Evolutionary conservation across 2,113 vertebrate species (phyloP).

Genomic region (Pagrus major): DNA sequence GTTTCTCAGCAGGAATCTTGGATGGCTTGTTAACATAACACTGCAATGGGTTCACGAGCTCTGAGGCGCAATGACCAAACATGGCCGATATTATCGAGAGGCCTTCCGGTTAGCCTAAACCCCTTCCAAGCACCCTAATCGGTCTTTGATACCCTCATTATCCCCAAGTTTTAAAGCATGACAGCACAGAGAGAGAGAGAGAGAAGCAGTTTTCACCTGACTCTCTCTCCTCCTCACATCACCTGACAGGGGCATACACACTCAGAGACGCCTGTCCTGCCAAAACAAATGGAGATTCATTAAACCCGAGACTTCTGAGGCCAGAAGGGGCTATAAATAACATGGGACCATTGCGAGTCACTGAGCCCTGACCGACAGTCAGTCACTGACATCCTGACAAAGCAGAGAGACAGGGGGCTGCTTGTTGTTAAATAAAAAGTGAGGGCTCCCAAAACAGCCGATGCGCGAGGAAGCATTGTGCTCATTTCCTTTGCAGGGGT

Average conservation of each 20-base stretch:
- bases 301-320: slow-evolving; percentile 68
- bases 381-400: slow-evolving; percentile 75
- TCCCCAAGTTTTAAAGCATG: slow-evolving; percentile 39
- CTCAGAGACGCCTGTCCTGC: slow-evolving; percentile 60
- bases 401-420: slow-evolving; percentile 66
- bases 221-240: slow-evolving; percentile 49
- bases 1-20: slow-evolving; percentile 48
- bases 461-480: slow-evolving; percentile 74
- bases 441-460: slow-evolving; percentile 73
- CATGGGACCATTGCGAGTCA: slow-evolving; percentile 58
- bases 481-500: slow-evolving; percentile 81
- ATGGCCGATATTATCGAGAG: slow-evolving; percentile 57
- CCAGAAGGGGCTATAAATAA: slow-evolving; percentile 77
- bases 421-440: slow-evolving; percentile 75
- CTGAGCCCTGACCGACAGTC: slow-evolving; percentile 68
- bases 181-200: slow-evolving; percentile 7
- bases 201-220: slow-evolving; percentile 32
- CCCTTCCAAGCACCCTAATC: slow-evolving; percentile 56
- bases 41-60: slow-evolving; percentile 37
- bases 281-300: slow-evolving; percentile 83
- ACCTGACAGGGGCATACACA: slow-evolving; percentile 60
- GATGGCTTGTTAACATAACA: slow-evolving; percentile 50
- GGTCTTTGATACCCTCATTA: slow-evolving; percentile 64
- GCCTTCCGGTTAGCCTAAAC: slow-evolving; percentile 47
- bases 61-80: slow-evolving; percentile 71